phyloP scores from a whole-genome alignment of 1,140 invertebrate genomes.

The Drosophila ambigua region DNA sequence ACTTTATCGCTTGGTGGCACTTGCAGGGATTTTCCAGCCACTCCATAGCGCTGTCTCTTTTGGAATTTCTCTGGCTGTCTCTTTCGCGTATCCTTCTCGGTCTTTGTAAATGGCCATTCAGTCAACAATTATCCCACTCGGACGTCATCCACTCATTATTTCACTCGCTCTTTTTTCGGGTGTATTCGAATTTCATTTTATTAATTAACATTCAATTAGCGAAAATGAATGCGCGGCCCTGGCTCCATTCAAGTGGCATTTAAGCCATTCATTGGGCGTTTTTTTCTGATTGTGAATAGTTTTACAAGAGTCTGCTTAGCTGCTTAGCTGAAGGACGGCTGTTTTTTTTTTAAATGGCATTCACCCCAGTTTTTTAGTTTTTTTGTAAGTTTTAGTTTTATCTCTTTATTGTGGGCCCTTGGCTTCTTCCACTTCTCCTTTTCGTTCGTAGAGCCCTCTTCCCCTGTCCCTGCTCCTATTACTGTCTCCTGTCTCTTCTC shows the following conservation, averaged over 20 bases:
- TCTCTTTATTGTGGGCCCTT: slow-evolving; percentile 16
- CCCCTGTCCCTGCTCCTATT: neutral
- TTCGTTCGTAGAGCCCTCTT: no score
- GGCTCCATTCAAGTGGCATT: slow-evolving; percentile 48
- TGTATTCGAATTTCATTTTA: slow-evolving; percentile 28
- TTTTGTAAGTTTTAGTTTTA: slow-evolving; percentile 37
- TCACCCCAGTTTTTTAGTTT: neutral
- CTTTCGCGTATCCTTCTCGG: neutral
- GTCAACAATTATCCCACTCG: slow-evolving; percentile 52
- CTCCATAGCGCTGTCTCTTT: no score
- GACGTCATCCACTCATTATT: slow-evolving; percentile 12
- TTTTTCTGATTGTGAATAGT: neutral
- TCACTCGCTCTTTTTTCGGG: slow-evolving; percentile 3
- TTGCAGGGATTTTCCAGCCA: slow-evolving; percentile 13
- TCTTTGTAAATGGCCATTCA: slow-evolving; percentile 64
- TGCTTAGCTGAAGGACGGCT: neutral
- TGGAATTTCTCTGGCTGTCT: neutral
- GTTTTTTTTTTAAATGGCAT: slow-evolving; percentile 17
- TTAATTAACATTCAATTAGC: slow-evolving; percentile 80
- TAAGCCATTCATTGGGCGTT: slow-evolving; percentile 36
- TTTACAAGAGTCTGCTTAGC: neutral
- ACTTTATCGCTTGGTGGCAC: slow-evolving; percentile 38
- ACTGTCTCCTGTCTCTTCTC: neutral
- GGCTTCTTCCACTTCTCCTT: no score
- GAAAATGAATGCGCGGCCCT: slow-evolving; percentile 30